These are phyloP conservation scores for Anguilla anguilla DNA, from an alignment of 2,797 vertebrate species.

Conservation along the genomic window DNA sequence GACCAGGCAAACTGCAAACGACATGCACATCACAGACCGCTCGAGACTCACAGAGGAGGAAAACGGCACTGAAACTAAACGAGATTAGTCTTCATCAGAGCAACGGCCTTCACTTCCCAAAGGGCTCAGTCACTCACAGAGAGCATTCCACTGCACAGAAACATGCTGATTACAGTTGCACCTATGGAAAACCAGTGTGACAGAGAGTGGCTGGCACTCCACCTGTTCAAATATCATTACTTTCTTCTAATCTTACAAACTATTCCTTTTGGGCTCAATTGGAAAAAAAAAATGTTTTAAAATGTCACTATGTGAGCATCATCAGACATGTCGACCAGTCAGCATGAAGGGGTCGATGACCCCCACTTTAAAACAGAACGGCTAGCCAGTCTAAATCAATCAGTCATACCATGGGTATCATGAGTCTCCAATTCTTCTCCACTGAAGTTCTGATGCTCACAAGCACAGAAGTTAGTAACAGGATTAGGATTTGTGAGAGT, in stretches of 20 bases:
- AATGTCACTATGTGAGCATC: constrained; percentile 34
- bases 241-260: constrained; percentile 35
- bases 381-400: not conserved
- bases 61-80: constrained; percentile 48
- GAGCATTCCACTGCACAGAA: constrained; percentile 1
- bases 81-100: constrained; percentile 61
- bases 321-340: constrained; percentile 40
- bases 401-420: not conserved
- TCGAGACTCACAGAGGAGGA: constrained; percentile 42
- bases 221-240: not conserved
- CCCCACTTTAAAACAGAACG: constrained; percentile 2
- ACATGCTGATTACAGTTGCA: not conserved
- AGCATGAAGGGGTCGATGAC: constrained; percentile 10
- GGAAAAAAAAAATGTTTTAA: not conserved
- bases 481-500: not conserved
- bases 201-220: not conserved
- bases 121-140: not conserved
- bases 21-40: constrained; percentile 69
- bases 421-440: not conserved
- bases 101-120: constrained; percentile 51
- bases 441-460: constrained; percentile 8
- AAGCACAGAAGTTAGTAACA: not conserved
- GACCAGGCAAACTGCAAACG: constrained; percentile 49
- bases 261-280: constrained; percentile 35
- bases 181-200: constrained; percentile 2